phyloP scores from a whole-genome alignment of 2,113 vertebrate species.

The Cyanistes caeruleus region DNA sequence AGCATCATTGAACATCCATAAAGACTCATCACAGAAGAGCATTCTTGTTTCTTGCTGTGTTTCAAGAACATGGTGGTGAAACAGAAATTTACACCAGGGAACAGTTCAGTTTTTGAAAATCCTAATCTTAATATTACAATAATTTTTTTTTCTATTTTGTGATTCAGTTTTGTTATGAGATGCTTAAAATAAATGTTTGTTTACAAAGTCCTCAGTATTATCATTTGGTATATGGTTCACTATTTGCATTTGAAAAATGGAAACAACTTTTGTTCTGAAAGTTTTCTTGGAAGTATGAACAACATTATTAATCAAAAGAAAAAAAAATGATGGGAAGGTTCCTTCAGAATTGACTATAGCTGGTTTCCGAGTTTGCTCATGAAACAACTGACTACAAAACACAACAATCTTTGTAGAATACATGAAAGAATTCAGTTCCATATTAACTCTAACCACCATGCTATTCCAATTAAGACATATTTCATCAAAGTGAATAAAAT shows the following conservation, averaged over 20 bases:
- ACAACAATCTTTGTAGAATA: not conserved
- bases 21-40: not conserved
- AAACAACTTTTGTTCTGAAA: not conserved
- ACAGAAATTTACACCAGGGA: not conserved
- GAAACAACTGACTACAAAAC: not conserved
- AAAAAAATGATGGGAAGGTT: not conserved
- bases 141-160: not conserved
- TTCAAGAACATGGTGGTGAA: not conserved
- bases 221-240: not conserved
- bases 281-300: not conserved
- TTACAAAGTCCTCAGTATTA: not conserved
- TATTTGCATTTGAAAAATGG: not conserved
- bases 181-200: not conserved
- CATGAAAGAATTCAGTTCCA: not conserved
- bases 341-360: not conserved
- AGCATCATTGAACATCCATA: not conserved
- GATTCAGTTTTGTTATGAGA: not conserved
- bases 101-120: not conserved
- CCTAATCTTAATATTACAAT: not conserved
- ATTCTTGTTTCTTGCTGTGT: not conserved
- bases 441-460: not conserved
- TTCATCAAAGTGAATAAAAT: not conserved
- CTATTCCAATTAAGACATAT: not conserved
- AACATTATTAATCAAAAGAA: not conserved
- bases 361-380: not conserved